Evolutionary conservation across 2,113 vertebrate species (phyloP), one percentile per base, ranked within the genome.

Genomic region (Cyanoderma ruficeps): DNA sequence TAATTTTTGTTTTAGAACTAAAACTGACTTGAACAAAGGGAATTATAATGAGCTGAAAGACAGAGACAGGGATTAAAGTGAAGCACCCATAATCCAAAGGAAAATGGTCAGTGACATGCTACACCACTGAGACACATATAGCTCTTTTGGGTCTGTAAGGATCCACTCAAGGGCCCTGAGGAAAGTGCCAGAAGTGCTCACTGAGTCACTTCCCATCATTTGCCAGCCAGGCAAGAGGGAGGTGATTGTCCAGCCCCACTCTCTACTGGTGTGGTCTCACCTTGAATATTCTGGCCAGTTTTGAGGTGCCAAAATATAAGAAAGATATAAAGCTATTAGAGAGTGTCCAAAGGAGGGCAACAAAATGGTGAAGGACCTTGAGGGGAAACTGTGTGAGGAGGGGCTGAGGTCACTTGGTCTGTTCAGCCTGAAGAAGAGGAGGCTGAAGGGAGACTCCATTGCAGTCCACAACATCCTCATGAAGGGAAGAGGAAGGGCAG

Each of bases 1-100:
- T 85, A 68, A 79, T 95, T 97, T 87, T 75, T 93, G 78, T 89
- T 95, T 86, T 41, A 83, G 70, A 80, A 89, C 79, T 50, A 83
- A 78, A 89, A 72, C 15, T 72, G 61, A 87, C 57, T 42, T 89
- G 20, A 44, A n/a, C 15, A 88, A 96, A 93, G 28, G 89, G 44
- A 87, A 80, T 91, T 90, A 85, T 60, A 79, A n/a, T 72, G 41
- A 70, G 18, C 47, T 83, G 49, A 41, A 68, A 83, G 21, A 31
- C 15, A 27, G 31, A 15, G 39, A 56, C 11, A 18, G 37, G 6
- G 5, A 37, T 14, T 18, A 41, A 23, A 76, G 59, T 76, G 25
- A 68, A 83, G 11, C 6, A 2, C 6, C 17, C 15, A 22, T 31
- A 69, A 61, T 35, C 3, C 47, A 49, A 27, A 10, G 15, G 15